phyloP scores from a whole-genome alignment of 1,140 invertebrate genomes.

The Conopomorpha cramerella region DNA sequence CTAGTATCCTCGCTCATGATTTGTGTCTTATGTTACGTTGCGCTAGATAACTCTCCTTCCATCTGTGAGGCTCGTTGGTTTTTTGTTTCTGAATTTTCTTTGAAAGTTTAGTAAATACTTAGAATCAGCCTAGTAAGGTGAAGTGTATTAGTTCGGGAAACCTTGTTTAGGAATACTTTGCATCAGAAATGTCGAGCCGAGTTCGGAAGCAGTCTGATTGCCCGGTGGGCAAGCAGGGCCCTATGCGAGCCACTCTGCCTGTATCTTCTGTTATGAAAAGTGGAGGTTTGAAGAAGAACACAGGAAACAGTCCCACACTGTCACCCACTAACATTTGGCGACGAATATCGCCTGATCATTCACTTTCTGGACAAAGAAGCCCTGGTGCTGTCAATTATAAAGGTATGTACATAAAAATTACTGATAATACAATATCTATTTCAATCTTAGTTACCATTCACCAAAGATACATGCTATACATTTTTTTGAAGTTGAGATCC shows the following conservation, averaged over 20 bases:
- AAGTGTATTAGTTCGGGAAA: constrained; percentile 15
- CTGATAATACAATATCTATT: not conserved
- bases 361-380: constrained; percentile 70
- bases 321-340: constrained; percentile 68
- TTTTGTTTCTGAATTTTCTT: no score
- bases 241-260: constrained; percentile 74
- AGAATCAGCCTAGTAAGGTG: constrained; percentile 40
- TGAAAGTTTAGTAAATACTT: constrained; percentile 21
- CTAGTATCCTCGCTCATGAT: no score
- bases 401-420: constrained; percentile 50
- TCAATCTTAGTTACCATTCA: no score
- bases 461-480: no score
- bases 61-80: constrained; percentile 18
- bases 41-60: no score
- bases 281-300: constrained; percentile 63
- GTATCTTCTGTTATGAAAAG: constrained; percentile 71
- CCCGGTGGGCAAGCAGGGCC: constrained; percentile 69
- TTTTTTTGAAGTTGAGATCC: no score
- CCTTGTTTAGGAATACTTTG: constrained; percentile 13
- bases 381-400: constrained; percentile 73
- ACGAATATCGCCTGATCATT: constrained; percentile 70
- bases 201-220: constrained; percentile 72
- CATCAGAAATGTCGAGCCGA: constrained; percentile 64
- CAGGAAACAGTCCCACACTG: constrained; percentile 66
- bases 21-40: no score